These are phyloP conservation scores for Nothobranchius furzeri DNA, from an alignment of 2,113 vertebrate genomes.

Conservation along the genomic window DNA sequence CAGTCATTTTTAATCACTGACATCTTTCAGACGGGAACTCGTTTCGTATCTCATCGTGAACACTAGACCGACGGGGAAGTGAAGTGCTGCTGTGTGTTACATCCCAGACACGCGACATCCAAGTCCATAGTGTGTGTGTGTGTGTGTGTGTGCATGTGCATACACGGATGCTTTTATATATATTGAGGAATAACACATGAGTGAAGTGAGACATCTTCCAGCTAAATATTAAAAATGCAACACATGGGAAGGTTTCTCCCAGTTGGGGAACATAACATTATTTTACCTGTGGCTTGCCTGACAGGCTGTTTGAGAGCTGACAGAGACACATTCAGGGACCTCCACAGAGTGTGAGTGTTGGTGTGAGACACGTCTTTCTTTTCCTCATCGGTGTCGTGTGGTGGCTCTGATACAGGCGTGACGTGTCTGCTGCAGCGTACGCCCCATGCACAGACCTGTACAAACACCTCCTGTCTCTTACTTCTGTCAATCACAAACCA, in stretches of 20 bases:
- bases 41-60: not conserved
- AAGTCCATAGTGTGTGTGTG: not conserved
- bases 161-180: no score
- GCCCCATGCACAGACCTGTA: conserved; percentile 16
- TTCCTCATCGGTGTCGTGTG: conserved; percentile 48
- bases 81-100: not conserved
- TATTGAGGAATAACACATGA: conserved; percentile 14
- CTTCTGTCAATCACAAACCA: conserved; percentile 49
- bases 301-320: conserved; percentile 63
- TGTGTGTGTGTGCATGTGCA: not conserved
- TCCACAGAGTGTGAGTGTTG: conserved; percentile 19
- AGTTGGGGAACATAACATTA: conserved; percentile 58
- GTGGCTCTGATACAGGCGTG: conserved; percentile 49
- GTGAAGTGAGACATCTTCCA: conserved; percentile 48
- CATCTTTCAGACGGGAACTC: not conserved
- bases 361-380: conserved; percentile 59
- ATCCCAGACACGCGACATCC: not conserved
- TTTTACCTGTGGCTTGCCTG: conserved; percentile 72
- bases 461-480: conserved; percentile 20
- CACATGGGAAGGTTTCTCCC: conserved; percentile 64
- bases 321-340: conserved; percentile 54
- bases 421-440: conserved; percentile 34
- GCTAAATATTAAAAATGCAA: conserved; percentile 69
- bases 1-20: conserved; percentile 3
- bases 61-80: not conserved